Evolutionary conservation across 2,113 vertebrate species (phyloP).

Genomic region (Erythrolamprus reginae): DNA sequence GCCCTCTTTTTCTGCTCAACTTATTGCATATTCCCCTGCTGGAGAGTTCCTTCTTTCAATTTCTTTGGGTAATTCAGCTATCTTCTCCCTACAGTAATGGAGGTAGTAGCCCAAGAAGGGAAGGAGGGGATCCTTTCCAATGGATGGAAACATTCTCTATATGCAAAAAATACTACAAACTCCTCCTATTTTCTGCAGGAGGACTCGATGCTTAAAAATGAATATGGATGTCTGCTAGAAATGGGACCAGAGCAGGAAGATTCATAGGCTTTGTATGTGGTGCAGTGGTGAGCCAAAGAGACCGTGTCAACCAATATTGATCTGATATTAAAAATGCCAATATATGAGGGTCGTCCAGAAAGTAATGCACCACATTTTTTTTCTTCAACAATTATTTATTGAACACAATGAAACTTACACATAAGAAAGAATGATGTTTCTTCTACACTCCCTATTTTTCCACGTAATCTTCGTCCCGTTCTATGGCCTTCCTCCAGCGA

Average conservation of each 20-base stretch:
- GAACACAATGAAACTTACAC: too few relatives aligned
- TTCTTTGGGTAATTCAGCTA: not conserved
- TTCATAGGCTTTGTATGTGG: not conserved
- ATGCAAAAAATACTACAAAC: not conserved
- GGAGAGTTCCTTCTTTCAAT: not conserved
- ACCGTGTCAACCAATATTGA: not conserved
- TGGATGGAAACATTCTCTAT: not conserved
- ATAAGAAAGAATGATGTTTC: too few relatives aligned
- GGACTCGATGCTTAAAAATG: not conserved
- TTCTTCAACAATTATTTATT: too few relatives aligned
- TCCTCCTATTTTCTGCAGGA: not conserved
- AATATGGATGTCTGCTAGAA: not conserved
- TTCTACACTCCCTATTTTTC: too few relatives aligned
- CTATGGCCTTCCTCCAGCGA: too few relatives aligned
- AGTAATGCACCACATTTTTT: too few relatives aligned
- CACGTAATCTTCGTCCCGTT: too few relatives aligned
- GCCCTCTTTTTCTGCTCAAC: not conserved
- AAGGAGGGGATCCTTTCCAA: not conserved
- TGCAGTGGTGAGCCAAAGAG: not conserved
- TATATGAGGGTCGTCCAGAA: too few relatives aligned
- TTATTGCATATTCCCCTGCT: not conserved
- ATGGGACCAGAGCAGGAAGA: not conserved
- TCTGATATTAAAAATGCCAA: not conserved
- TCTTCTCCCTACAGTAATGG: not conserved
- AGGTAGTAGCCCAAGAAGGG: not conserved